Evolutionary conservation across 2,888 invertebrate genomes (phyloP).

Genomic region (Drosophila aldrichi): DNA sequence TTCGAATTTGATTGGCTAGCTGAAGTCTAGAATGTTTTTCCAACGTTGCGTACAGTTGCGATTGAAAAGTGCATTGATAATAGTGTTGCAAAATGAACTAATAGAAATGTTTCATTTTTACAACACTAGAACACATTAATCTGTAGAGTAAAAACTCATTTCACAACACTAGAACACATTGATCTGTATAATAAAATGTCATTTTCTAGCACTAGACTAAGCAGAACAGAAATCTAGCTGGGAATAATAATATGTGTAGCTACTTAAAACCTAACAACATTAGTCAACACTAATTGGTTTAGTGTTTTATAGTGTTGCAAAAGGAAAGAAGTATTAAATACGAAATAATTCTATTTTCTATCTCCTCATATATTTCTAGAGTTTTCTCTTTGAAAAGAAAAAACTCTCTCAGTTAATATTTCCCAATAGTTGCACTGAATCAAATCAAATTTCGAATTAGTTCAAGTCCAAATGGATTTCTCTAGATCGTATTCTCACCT

Average conservation of each 20-base stretch:
- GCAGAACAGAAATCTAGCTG: background rate
- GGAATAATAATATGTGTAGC: too few species aligned
- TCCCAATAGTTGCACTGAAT: background rate
- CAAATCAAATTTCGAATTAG: conserved; percentile 3
- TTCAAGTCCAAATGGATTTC: background rate
- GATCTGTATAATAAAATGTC: too few species aligned
- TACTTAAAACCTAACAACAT: too few species aligned
- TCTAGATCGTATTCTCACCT: background rate
- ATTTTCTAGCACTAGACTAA: background rate
- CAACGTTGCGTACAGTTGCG: conserved; percentile 24
- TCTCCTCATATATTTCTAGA: background rate
- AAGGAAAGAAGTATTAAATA: too few species aligned
- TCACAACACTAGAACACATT: background rate
- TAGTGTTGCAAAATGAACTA: background rate
- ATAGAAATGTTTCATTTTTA: background rate
- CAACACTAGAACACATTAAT: too few species aligned
- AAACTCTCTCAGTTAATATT: too few species aligned
- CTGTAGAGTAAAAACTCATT: too few species aligned
- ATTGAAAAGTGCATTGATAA: too few species aligned
- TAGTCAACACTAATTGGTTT: too few species aligned
- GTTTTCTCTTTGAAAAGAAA: background rate
- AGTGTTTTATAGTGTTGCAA: too few species aligned
- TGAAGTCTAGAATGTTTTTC: background rate
- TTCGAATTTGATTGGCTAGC: conserved; percentile 6
- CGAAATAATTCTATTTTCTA: too few species aligned